Conservation (phyloP, 2,797 vertebrate species). For the Paratrypauchen microcephalus region DNA sequence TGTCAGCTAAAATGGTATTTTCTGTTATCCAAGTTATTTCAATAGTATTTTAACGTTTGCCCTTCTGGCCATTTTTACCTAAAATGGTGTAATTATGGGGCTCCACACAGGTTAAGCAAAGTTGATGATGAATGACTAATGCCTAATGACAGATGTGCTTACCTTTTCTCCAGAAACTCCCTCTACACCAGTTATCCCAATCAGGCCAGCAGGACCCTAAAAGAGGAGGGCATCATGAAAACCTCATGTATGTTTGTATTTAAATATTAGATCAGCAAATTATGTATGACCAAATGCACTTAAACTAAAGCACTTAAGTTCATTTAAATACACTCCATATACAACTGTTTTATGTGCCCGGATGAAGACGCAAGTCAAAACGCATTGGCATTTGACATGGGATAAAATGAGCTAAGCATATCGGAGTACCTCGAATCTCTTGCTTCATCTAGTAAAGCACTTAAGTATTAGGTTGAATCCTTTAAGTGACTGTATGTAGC, state of each 20-base stretch:
- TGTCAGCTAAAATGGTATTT: not conserved
- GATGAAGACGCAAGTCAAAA: too few relatives aligned
- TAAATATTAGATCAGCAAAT: not conserved
- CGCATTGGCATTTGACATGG: too few relatives aligned
- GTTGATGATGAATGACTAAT: conserved; percentile 69
- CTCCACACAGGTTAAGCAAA: conserved; percentile 47
- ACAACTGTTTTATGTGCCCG: too few relatives aligned
- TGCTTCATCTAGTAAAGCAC: too few relatives aligned
- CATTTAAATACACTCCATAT: too few relatives aligned
- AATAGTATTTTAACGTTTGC: conserved; percentile 37
- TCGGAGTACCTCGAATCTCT: too few relatives aligned
- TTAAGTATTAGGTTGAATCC: too few relatives aligned
- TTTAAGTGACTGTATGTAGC: too few relatives aligned
- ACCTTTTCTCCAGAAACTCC: conserved; percentile 93
- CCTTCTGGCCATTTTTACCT: conserved; percentile 42
- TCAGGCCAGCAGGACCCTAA: conserved; percentile 85
- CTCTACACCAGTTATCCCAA: conserved; percentile 82
- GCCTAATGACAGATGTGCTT: conserved; percentile 63
- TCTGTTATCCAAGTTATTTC: not conserved
- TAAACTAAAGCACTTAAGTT: too few relatives aligned
- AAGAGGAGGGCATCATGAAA: conserved; percentile 11
- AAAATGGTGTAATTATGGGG: conserved; percentile 64
- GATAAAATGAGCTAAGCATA: too few relatives aligned
- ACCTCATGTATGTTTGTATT: not conserved
- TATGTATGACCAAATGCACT: not conserved